Evolutionary conservation across 2,797 vertebrate species (phyloP), one percentile per base, ranked within the genome.

Genomic region (Chelidonichthys spinosus): DNA sequence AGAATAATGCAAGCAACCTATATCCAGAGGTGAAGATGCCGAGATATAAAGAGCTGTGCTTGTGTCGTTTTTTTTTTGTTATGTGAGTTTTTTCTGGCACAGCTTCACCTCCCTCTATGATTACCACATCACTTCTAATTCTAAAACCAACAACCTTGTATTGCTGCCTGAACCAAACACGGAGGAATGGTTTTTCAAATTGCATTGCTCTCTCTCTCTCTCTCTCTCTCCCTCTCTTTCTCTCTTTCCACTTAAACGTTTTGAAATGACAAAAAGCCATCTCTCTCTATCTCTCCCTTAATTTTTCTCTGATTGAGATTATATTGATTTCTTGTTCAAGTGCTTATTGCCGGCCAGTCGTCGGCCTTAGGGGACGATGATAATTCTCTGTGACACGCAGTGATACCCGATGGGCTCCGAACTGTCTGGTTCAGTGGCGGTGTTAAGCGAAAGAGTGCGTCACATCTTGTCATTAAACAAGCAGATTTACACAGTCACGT

Each of bases 251-350:
- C 32, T 74, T 82, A 46, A 75, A 73, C 82, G 69, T 89, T 89
- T 85, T 79, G 64, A 87, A 85, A 86, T 82, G 65, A 74, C 68
- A 68, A 84, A 82, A 83, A 67, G 61, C 66, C 64, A 68, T 74
- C 66, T 54, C 60, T 33, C 64, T 37, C 76, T 79, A 60, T 69
- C 56, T 83, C 82, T 74, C 68, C 74, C 25, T 25, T 25, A 25
- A 25, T 25, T 87, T 90, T 86, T 85, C 79, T 83, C 82, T 86
- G 88, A 93, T 90, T 91, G 87, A 89, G 85, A 86, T 80, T 74
- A 84, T 86, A 93, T 94, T 92, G 94, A 94, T 94, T 93, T 91
- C 71, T 87, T 87, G 92, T 90, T 91, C 79, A 79, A 91, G 89
- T 83, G 82, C 81, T 91, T 84, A 89, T 89, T 85, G 86, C 89